These are phyloP conservation scores for Thelaira solivaga DNA, from an alignment of 2,888 invertebrate genomes.

Conservation along the genomic window DNA sequence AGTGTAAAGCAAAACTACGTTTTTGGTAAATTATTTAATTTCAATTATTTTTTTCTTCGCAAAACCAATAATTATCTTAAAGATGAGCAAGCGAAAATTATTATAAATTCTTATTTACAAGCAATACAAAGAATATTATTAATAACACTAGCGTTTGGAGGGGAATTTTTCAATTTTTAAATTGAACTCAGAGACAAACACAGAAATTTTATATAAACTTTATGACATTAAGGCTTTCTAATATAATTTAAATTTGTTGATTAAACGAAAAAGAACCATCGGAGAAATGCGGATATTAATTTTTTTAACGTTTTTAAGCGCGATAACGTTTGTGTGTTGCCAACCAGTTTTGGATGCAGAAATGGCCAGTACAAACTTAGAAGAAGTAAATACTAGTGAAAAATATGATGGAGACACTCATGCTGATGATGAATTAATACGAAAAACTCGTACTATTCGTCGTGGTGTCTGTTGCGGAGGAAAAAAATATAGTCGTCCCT, in stretches of 20 bases:
- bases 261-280: not conserved
- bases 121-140: too few relatives aligned
- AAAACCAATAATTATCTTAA: not conserved
- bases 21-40: too few relatives aligned
- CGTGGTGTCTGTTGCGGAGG: slow-evolving; percentile 10
- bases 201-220: slow-evolving; percentile 35
- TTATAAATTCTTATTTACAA: too few relatives aligned
- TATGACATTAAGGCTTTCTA: not conserved
- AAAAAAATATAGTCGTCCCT: not conserved
- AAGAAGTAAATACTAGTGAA: not conserved
- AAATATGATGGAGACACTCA: not conserved
- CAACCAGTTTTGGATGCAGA: not conserved
- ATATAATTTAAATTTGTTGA: slow-evolving; percentile 21
- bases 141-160: too few relatives aligned
- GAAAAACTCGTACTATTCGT: slow-evolving; percentile 13
- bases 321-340: slow-evolving; percentile 1
- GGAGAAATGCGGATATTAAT: slow-evolving; percentile 15
- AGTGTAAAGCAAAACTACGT: too few relatives aligned
- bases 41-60: too few relatives aligned
- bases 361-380: not conserved
- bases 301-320: not conserved
- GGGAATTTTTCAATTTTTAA: not conserved
- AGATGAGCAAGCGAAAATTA: not conserved
- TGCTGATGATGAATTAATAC: not conserved
- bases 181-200: not conserved